A percentile compares a stretch with the other conserved stretches of the same genome.
phyloP scores from a whole-genome alignment of 2,888 invertebrate species.

The Zygaena filipendulae region DNA sequence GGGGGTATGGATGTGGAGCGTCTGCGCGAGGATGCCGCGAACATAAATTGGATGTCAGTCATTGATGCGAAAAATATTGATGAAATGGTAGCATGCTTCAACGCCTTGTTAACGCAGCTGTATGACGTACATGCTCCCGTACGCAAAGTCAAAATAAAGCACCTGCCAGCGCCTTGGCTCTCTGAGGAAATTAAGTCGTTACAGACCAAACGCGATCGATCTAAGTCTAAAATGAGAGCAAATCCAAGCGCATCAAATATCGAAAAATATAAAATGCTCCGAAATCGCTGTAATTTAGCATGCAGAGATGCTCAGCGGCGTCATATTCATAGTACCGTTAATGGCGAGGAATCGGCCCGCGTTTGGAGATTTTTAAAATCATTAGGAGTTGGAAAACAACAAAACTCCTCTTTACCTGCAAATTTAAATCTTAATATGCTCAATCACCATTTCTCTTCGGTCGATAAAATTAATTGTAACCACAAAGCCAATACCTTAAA shows the following conservation, averaged over 20 bases:
- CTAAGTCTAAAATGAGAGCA: constrained; percentile 6
- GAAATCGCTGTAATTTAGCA: constrained; percentile 6
- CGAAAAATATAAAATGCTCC: too few species aligned
- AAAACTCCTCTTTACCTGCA: neutral
- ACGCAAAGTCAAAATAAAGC: constrained; percentile 5
- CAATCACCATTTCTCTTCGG: constrained; percentile 3
- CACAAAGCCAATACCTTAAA: too few species aligned
- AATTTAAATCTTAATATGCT: neutral
- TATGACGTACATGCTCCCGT: constrained; percentile 13
- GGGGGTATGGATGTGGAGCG: constrained; percentile 3
- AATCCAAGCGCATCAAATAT: constrained; percentile 1
- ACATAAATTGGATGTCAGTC: constrained; percentile 8
- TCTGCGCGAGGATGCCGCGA: constrained; percentile 6
- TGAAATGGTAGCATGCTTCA: constrained; percentile 9
- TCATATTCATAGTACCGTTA: constrained; percentile 7
- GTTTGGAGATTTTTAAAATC: constrained; percentile 7
- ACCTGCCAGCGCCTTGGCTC: constrained; percentile 13
- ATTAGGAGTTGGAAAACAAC: constrained; percentile 8
- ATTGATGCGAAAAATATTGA: constrained; percentile 1
- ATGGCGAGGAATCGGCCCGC: constrained; percentile 1
- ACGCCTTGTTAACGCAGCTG: constrained; percentile 5
- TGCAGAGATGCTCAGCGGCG: constrained; percentile 7
- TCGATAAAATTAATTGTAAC: constrained; percentile 1
- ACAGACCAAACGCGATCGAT: constrained; percentile 7
- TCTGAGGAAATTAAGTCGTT: constrained; percentile 5